Percentiles rank a stretch among this genome's conserved stretches.
Conservation (phyloP, 2,113 vertebrate genomes). For the Rissa tridactyla region DNA sequence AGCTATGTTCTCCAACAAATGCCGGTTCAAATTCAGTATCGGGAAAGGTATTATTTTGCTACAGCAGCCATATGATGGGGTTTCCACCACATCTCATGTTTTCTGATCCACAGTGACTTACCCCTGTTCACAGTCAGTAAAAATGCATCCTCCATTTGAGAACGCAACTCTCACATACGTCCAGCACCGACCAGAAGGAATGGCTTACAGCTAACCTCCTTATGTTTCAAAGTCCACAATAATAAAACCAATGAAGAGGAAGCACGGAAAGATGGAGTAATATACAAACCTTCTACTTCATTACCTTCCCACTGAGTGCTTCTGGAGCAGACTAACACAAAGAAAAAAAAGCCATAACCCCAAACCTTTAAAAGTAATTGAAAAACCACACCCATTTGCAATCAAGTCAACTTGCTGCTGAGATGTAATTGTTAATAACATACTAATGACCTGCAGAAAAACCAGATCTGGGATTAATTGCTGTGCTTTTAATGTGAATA, state of each 20-base stretch:
- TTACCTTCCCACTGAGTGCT: slow-evolving; percentile 15
- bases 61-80: not conserved
- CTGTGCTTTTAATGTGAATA: not conserved
- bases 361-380: slow-evolving; percentile 28
- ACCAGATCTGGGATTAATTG: slow-evolving; percentile 17
- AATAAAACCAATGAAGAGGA: slow-evolving; percentile 10
- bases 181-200: not conserved
- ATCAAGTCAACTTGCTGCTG: slow-evolving; percentile 8
- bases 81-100: not conserved
- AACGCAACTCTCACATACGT: not conserved
- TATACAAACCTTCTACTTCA: slow-evolving; percentile 14
- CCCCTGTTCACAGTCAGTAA: slow-evolving; percentile 13
- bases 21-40: not conserved
- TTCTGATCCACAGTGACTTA: slow-evolving; percentile 7
- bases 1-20: not conserved
- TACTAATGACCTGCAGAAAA: slow-evolving; percentile 31
- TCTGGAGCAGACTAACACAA: not conserved
- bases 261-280: not conserved
- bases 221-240: slow-evolving; percentile 11
- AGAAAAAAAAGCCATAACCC: not conserved
- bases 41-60: slow-evolving; percentile 5
- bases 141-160: slow-evolving; percentile 15
- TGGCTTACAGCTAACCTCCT: not conserved
- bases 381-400: slow-evolving; percentile 1
- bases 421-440: slow-evolving; percentile 33